Evolutionary conservation across 23 tunicate species (phyloP).

Genomic region (Trididemnum miniatum): DNA sequence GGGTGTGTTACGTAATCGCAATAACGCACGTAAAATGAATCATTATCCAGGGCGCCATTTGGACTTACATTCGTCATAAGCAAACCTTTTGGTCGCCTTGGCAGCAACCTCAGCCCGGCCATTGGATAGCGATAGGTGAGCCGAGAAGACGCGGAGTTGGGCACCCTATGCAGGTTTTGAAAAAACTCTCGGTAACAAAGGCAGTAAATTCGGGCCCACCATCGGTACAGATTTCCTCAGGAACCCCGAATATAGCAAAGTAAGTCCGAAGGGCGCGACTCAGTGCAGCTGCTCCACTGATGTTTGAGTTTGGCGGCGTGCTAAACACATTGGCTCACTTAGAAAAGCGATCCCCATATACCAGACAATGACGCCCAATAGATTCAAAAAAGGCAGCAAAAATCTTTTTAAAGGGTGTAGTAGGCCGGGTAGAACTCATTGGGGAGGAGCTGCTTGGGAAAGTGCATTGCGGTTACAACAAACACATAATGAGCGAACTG

Average conservation of each 20-base stretch:
- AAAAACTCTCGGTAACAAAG: not conserved
- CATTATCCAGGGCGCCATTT: not conserved
- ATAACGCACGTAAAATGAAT: not conserved
- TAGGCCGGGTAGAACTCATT: not conserved
- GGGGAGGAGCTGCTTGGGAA: not conserved
- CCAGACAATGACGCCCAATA: not conserved
- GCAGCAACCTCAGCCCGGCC: not conserved
- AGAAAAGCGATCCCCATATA: not conserved
- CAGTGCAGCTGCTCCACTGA: not conserved
- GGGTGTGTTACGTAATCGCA: not conserved
- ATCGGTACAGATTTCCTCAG: not conserved
- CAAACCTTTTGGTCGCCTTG: not conserved
- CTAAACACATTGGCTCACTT: not conserved
- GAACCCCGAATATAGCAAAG: not conserved
- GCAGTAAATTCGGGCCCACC: not conserved
- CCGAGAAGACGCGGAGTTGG: not conserved
- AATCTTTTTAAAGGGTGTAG: not conserved
- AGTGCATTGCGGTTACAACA: not conserved
- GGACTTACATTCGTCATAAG: not conserved
- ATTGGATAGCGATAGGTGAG: not conserved
- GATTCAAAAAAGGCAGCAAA: conserved; percentile 1
- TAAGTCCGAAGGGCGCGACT: not conserved
- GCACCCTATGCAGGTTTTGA: not conserved
- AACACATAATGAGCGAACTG: not conserved
- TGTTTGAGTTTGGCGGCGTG: not conserved